Evolutionary conservation across 2,797 vertebrate genomes (phyloP), one percentile per base, ranked within the genome.

Genomic region (Anableps anableps): DNA sequence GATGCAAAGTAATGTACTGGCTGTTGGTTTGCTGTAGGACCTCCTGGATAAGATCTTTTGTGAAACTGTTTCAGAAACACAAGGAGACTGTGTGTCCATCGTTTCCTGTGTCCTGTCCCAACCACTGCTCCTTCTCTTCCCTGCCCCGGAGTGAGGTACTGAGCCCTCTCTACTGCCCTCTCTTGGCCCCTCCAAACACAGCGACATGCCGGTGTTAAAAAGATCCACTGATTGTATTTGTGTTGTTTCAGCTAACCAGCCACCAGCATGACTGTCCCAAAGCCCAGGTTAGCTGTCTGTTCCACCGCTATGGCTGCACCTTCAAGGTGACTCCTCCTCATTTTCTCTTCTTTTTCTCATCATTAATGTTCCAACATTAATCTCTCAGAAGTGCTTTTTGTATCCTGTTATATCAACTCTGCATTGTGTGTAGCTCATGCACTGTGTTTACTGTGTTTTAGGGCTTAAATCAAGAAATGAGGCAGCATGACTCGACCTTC

Each of bases 211-310:
- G 11, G 34, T 41, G 11, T 68, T 68, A 9, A 68, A 38, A 36
- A 38, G 62, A 38, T 38, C 62, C 62, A 70, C 5, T 70, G 41
- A 43, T 71, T 45, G 0, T 19, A 9, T 31, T 6, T 62, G 7
- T 45, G 23, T 38, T 78, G 91, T 96, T 91, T 29, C 95, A 99
- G 98, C 95, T 99, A 91, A 96, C 96, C 91, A 97, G 91, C 94
- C 98, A 99, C 95, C 98, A 98, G 91, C 97, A 97, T 75, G 97
- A 99, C 93, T 99, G 98, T 96, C 97, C 98, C 92, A 99, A 99
- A 96, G 98, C 98, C 92, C 98, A 98, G 95, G 97, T 97, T 93
- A 97, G 95, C 95, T 99, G 98, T 92, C 96, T 96, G 92, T 99
- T 99, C 95, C 96, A 97, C 88, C 97, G 97, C 93, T 97, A 97